Conservation (phyloP, 2,113 vertebrate genomes). For the Crotalus tigris region DNA sequence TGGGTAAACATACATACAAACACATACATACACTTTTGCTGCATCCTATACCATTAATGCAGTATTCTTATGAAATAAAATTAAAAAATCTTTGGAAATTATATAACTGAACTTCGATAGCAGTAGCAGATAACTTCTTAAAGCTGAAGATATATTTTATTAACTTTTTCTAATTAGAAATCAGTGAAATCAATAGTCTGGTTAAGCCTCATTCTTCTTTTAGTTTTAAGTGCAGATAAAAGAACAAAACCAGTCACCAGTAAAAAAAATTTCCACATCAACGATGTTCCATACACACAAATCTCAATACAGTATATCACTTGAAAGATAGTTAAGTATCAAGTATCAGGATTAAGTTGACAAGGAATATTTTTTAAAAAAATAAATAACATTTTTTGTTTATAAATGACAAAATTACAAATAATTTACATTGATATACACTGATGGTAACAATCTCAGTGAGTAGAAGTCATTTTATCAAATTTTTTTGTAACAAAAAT, state of each 20-base stretch:
- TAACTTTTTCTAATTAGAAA: background rate
- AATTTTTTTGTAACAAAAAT: background rate
- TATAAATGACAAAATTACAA: background rate
- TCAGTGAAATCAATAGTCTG: background rate
- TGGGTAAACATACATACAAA: constrained; percentile 3
- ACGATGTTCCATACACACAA: background rate
- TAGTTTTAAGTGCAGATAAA: background rate
- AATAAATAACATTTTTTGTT: background rate
- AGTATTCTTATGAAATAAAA: constrained; percentile 32
- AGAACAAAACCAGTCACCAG: background rate
- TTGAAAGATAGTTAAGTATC: constrained; percentile 8
- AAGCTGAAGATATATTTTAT: background rate
- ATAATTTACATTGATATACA: background rate
- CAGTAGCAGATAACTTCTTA: background rate
- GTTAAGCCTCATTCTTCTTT: background rate
- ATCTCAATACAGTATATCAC: background rate
- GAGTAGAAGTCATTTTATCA: background rate
- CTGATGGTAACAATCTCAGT: background rate
- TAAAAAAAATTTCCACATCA: background rate
- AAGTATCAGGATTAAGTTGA: constrained; percentile 12
- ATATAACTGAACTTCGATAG: constrained; percentile 3
- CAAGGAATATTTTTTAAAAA: background rate
- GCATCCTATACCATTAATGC: constrained; percentile 13
- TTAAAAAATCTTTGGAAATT: constrained; percentile 14
- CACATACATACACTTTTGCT: constrained; percentile 20